Evolutionary conservation across 1,140 invertebrate species (phyloP), one percentile per base, ranked within the genome.

Genomic region (Drosophila setifemur): DNA sequence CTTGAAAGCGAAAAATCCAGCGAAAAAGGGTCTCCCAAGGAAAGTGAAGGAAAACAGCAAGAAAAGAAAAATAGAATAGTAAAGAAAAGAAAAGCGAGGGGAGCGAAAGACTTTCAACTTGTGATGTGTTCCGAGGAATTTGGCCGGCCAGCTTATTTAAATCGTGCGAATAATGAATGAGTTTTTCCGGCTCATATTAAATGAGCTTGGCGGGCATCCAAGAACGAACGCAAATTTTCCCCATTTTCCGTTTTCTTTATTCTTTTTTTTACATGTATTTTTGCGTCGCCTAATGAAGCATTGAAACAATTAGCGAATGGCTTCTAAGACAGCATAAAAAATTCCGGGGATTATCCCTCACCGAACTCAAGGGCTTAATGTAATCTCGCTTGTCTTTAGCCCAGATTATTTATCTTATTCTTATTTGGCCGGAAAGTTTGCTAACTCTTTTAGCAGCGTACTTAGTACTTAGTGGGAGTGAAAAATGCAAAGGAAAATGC

Each of bases 1-100:
- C 79, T 83, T 83, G 70, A 83, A 83, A 85, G 79, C 70, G 63
- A 61, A 81, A 74, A 66, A 69, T 39, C 26, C 14, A 39, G 31
- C 35, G 12, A 16, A 61, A 63, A 61, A 64, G 23, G 39, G 37
- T 58, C 57, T 57, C 35, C 14, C 33, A 14, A 6, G 7, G 25
- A n/a, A n/a, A 39, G 31, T 39, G 9, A 39, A 8, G 35, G 12
- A 55, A 42, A 12, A 42, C 9, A 0, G 8, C 3, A 5, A 40
- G 2, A 21, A 19, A 14, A 29, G 21, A 8, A 14, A 7, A 25
- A 14, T 9, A 31, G 16, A 39, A 28, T 33, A 19, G 39, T 19
- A 16, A 48, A 26, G 14, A 37, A 29, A 8, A 5, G 44, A 12
- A 19, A 37, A 29, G n/a, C 5, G 44, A 12, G 6, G 25, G 52